Evolutionary conservation across 2,113 vertebrate species (phyloP).

Genomic region (Tapirus terrestris): DNA sequence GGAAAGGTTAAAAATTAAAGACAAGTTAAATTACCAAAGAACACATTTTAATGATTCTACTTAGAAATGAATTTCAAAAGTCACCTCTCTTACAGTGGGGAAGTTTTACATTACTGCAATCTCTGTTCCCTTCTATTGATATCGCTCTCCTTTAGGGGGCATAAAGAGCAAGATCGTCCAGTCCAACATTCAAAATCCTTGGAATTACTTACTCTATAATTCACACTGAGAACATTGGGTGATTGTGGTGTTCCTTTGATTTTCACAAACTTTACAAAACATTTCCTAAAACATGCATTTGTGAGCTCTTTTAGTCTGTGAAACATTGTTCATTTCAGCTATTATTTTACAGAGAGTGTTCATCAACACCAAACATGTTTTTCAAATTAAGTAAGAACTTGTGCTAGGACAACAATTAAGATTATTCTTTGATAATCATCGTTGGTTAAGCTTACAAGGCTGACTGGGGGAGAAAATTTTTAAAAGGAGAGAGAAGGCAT

Average conservation of each 20-base stretch:
- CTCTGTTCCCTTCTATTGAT: not conserved
- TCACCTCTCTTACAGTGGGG: not conserved
- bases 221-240: not conserved
- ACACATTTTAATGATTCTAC: not conserved
- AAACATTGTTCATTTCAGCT: constrained; percentile 37
- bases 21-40: not conserved
- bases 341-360: constrained; percentile 46
- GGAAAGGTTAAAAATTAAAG: not conserved
- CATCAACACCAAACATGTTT: constrained; percentile 24
- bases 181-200: not conserved
- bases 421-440: constrained; percentile 24
- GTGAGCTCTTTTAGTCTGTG: not conserved
- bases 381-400: constrained; percentile 56
- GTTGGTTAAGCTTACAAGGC: not conserved
- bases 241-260: not conserved
- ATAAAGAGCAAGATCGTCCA: not conserved
- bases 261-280: constrained; percentile 39
- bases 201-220: not conserved
- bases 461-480: not conserved
- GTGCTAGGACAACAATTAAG: not conserved
- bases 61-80: not conserved
- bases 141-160: not conserved
- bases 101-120: not conserved
- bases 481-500: not conserved
- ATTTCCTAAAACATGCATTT: constrained; percentile 12